Percentiles rank a stretch among this genome's conserved stretches.
phyloP scores from a whole-genome alignment of 23 tunicate genomes.

The Pegea sp. region DNA sequence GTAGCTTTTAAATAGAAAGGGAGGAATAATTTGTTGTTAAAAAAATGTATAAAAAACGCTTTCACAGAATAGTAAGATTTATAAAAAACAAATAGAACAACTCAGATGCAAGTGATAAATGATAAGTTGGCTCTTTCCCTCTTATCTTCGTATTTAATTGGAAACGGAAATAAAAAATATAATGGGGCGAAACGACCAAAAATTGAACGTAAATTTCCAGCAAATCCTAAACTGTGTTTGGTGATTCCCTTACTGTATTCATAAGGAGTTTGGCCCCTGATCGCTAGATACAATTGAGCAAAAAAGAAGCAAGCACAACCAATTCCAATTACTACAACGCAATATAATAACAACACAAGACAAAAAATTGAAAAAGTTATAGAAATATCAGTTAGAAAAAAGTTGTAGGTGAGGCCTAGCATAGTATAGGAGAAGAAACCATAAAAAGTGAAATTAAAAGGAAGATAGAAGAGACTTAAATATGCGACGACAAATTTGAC shows the following conservation, averaged over 20 bases:
- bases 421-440: conserved; percentile 28
- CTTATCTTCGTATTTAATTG: conserved; percentile 1
- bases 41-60: no score
- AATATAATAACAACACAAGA: not conserved
- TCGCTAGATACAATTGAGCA: conserved; percentile 13
- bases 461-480: conserved; percentile 20
- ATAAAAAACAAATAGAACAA: no score
- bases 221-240: conserved; percentile 2
- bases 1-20: no score
- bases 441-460: conserved; percentile 15
- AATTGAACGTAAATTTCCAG: conserved; percentile 16
- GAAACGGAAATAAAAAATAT: conserved; percentile 54
- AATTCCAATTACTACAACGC: conserved; percentile 17
- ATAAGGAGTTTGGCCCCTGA: conserved; percentile 50
- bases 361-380: conserved; percentile 4
- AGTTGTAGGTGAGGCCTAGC: conserved; percentile 43
- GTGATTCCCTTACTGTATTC: conserved; percentile 26
- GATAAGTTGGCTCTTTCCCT: no score
- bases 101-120: no score
- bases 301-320: conserved; percentile 41
- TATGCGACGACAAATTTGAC: conserved; percentile 11
- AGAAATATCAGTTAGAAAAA: conserved; percentile 10
- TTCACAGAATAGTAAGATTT: no score
- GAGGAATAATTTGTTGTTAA: no score
- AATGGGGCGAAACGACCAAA: conserved; percentile 24